Base-by-base conservation (phyloP, 2,888 invertebrate species). In the Caenorhabditis afra region DNA sequence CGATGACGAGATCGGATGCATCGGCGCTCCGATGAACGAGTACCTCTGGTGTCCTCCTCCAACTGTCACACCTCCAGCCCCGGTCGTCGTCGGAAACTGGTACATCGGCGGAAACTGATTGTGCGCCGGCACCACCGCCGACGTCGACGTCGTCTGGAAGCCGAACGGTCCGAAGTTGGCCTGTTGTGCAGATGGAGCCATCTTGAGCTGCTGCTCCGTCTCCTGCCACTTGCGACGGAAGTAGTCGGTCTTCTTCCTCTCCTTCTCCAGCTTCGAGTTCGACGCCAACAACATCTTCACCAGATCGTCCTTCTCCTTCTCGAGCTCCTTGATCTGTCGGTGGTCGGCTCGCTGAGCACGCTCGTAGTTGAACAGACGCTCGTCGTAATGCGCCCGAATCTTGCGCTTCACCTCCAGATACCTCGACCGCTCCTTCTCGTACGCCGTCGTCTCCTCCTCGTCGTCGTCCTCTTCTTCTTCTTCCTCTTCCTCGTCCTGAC, bases 301-400 rank as follows among this genome's bases (percentile, higher is more conserved):
- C 41, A 79, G 41, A 45, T 79, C 79, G 37, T 71, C 66, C 53
- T 79, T 79, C 58, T 79, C 81, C 18, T 68, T 68, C 55, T 79
- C 79, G 37, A 81, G 23, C 37, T 81, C 70, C 18, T 75, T 79
- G 35, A 76, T 70, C 18, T 47, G 23, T 35, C 68, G 35, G 18
- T 71, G 64, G 50, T 79, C 75, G 20, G 44, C 47, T n/a, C 67
- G 22, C 37, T 66, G 59, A n/a, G 41, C 29, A 35, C 29, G 67
- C 59, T 70, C 71, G 41, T 67, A 79, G 52, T 75, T 67, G 44
- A 57, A 65, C 49, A 76, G 29, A 37, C 61, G 66, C 47, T 76
- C 64, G 23, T 71, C 68, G n/a, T 73, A 71, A n/a, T 73, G 76
- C 18, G 55, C 53, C 39, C 67, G 44, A 7, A 66, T 64, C n/a